phyloP scores from a whole-genome alignment of 2,113 vertebrate genomes.

The Piaya cayana region DNA sequence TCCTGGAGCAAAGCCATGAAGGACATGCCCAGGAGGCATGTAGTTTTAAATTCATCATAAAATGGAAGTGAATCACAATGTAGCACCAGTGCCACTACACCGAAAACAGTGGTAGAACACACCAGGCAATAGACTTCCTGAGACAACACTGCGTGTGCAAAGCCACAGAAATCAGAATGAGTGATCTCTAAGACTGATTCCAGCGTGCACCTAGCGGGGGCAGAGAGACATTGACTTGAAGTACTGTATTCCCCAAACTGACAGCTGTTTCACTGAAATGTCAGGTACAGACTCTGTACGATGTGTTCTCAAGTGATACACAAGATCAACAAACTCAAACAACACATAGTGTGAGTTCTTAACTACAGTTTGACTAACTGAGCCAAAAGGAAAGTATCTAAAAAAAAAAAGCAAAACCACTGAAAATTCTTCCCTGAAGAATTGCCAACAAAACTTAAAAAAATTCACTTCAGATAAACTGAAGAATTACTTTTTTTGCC shows the following conservation, averaged over 20 bases:
- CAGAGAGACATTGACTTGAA: not conserved
- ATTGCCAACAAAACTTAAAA: not conserved
- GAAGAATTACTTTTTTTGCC: not conserved
- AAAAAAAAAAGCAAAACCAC: not conserved
- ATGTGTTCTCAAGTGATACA: not conserved
- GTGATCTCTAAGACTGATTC: not conserved
- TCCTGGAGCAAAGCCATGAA: not conserved
- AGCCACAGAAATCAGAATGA: rapidly evolving
- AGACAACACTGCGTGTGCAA: not conserved
- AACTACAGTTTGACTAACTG: not conserved
- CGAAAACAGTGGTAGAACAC: not conserved
- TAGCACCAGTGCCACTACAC: not conserved
- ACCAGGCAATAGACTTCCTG: not conserved
- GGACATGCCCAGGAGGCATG: not conserved
- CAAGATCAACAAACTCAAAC: not conserved
- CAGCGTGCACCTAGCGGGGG: too few species aligned
- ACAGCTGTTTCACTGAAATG: not conserved
- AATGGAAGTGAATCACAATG: not conserved
- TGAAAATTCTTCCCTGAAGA: not conserved
- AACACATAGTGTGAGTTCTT: not conserved
- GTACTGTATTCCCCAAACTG: not conserved
- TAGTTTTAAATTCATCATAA: not conserved
- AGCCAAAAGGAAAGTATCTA: rapidly evolving
- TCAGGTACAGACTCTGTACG: not conserved
- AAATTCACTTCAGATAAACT: not conserved